Evolutionary conservation across 2,797 vertebrate species (phyloP), one percentile per base, ranked within the genome.

Genomic region (Amazona ochrocephala): DNA sequence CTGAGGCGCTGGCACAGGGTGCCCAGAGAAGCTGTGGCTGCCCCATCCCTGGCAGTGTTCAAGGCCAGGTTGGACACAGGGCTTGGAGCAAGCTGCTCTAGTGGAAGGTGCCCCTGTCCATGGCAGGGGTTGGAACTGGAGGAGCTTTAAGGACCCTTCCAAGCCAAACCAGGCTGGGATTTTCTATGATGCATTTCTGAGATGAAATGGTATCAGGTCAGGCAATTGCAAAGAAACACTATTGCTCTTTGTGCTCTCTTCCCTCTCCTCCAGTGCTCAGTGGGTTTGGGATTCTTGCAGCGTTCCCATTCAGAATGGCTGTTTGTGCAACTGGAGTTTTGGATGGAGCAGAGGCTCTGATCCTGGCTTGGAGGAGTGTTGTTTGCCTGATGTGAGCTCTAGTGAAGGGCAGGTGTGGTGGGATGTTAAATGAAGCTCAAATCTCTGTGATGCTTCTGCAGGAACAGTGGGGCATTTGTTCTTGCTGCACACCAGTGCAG

Each of bases 401-500:
- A 8, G 12, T 2, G 26, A 26, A 42, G 66, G 60, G 87, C 82
- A 27, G 48, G 9, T 42, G 13, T 39, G 21, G 15, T 22, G 72
- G 72, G 17, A 20, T 17, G 13, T 39, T 15, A 30, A 65, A 34
- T 5, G 9, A 9, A 44, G 53, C 54, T 60, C 32, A 27, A 30
- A 58, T 6, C 39, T 53, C 51, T 39, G 22, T 5, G 30, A 41
- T 10, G 5, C 7, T 41, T 42, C 39, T 16, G 30, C 50, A 50
- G 50, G 64, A 89, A 12, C 18, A 13, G 34, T 23, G 17, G 10
- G 41, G 44, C n/a, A 60, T 34, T 37, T 60, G 56, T 37, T 8
- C 23, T 34, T 24, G 17, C 11, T 7, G 0, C 11, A 2, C 16
- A 29, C 9, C 54, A 32, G 10, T 4, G n/a, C 15, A 24, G 20